A percentile compares a stretch with the other conserved stretches of the same genome.
phyloP scores from a whole-genome alignment of 1,140 invertebrate genomes.

The Macrotrachela quadricornifera region DNA sequence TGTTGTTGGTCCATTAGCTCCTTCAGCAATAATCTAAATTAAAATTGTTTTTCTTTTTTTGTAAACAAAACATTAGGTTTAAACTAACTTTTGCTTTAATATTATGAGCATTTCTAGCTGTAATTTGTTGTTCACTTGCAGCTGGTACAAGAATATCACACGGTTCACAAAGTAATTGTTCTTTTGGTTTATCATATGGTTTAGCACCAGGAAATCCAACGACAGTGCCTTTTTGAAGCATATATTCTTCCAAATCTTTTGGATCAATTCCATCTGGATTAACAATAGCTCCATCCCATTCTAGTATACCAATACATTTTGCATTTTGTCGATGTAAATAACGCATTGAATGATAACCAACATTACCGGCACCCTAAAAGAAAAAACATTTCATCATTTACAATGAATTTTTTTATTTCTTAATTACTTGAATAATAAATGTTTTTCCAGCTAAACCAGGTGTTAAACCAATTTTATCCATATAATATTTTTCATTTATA shows the following conservation, averaged over 20 bases:
- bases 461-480: conserved; percentile 79
- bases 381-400: too few relatives aligned
- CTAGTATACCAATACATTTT: conserved; percentile 74
- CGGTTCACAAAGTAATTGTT: conserved; percentile 69
- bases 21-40: conserved; percentile 21
- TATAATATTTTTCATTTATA: conserved; percentile 83
- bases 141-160: conserved; percentile 96
- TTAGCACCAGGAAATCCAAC: conserved; percentile 70
- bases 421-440: conserved; percentile 60
- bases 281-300: conserved; percentile 72
- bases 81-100: conserved; percentile 54
- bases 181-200: conserved; percentile 46
- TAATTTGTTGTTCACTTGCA: conserved; percentile 86
- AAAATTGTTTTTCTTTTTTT: too few relatives aligned
- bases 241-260: conserved; percentile 45
- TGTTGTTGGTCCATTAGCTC: conserved; percentile 93
- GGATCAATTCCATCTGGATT: conserved; percentile 76
- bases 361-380: conserved; percentile 71
- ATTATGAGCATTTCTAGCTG: conserved; percentile 65
- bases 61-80: too few relatives aligned
- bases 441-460: conserved; percentile 90
- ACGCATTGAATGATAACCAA: conserved; percentile 88
- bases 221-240: conserved; percentile 63
- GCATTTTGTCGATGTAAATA: conserved; percentile 85
- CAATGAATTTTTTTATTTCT: too few relatives aligned